Percentiles rank a stretch among this genome's conserved stretches.
Conservation (phyloP, 2,797 vertebrate genomes). For the Oreortyx pictus region DNA sequence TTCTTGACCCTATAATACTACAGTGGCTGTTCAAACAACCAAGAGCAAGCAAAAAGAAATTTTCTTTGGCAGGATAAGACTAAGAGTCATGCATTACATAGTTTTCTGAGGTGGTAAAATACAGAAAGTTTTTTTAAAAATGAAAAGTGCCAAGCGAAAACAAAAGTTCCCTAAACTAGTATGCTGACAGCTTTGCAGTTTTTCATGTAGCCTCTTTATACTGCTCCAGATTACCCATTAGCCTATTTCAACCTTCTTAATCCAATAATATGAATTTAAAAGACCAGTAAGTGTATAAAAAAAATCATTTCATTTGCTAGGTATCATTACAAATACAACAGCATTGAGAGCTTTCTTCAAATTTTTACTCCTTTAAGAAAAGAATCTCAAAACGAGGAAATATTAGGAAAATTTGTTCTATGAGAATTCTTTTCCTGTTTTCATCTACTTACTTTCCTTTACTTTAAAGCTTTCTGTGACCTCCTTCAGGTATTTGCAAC, state of each 20-base stretch:
- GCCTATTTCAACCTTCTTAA: not conserved
- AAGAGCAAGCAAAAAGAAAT: slow-evolving; percentile 30
- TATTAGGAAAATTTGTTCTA: not conserved
- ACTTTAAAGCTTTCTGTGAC: not conserved
- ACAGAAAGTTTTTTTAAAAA: slow-evolving; percentile 4
- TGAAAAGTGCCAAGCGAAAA: not conserved
- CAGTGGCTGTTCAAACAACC: not conserved
- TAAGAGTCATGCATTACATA: not conserved
- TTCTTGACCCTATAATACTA: not conserved
- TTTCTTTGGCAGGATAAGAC: not conserved
- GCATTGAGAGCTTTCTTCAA: not conserved
- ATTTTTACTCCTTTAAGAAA: not conserved
- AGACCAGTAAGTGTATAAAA: not conserved
- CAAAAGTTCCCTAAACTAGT: rapidly evolving
- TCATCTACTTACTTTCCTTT: not conserved
- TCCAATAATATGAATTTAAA: not conserved
- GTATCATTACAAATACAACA: not conserved
- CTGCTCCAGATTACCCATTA: not conserved
- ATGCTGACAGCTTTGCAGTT: not conserved
- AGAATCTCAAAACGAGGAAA: not conserved
- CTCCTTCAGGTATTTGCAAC: not conserved
- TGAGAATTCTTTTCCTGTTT: not conserved
- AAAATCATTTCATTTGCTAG: not conserved
- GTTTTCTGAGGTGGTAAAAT: not conserved
- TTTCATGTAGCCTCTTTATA: not conserved